Evolutionary conservation across 2,113 vertebrate species (phyloP).

Genomic region (Rhagologus leucostigma): DNA sequence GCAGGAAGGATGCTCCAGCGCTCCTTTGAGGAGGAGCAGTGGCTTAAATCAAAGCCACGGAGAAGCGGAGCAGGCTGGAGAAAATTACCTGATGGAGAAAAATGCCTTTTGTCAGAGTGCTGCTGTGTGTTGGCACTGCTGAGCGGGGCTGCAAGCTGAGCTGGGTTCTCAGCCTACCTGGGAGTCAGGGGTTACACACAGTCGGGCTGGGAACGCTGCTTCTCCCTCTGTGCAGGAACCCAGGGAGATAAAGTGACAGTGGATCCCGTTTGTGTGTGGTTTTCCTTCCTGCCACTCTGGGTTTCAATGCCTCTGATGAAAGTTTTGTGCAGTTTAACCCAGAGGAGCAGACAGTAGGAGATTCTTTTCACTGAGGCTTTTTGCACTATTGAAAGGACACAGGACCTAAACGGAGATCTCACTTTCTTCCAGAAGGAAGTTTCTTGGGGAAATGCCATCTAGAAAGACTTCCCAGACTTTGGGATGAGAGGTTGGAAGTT

Average conservation of each 20-base stretch:
- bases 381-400: not conserved
- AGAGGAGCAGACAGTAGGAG: fast-evolving
- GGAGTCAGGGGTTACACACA: not conserved
- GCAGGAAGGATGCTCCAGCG: not conserved
- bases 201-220: not conserved
- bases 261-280: not conserved
- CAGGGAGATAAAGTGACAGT: not conserved
- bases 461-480: not conserved
- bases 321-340: not conserved
- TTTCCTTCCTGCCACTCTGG: not conserved
- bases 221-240: not conserved
- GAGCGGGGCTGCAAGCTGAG: not conserved
- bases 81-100: not conserved
- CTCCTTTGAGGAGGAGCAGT: not conserved
- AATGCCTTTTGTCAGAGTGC: not conserved
- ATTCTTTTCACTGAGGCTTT: not conserved
- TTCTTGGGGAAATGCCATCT: not conserved
- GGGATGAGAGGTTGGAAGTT: not conserved
- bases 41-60: not conserved
- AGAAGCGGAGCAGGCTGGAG: not conserved
- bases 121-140: not conserved
- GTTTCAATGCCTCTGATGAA: not conserved
- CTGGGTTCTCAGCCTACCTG: not conserved
- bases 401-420: not conserved
- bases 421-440: not conserved